Evolutionary conservation across 2,888 invertebrate species (phyloP).

Genomic region (Nemoura dubitans): DNA sequence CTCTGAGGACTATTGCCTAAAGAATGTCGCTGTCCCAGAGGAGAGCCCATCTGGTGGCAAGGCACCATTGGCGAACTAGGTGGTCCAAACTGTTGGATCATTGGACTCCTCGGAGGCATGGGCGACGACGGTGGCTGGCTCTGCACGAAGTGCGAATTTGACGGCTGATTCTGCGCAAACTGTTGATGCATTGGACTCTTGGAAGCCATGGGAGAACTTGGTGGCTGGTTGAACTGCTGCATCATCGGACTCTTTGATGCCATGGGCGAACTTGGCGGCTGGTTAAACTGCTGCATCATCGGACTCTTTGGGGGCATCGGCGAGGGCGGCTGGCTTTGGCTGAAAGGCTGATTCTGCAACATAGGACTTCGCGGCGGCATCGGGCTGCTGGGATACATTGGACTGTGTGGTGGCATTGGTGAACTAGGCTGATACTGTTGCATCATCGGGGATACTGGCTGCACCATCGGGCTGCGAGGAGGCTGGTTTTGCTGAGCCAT

Average conservation of each 20-base stretch:
- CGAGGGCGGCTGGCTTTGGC: slow-evolving; percentile 59
- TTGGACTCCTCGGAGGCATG: slow-evolving; percentile 60
- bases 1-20: slow-evolving; percentile 64
- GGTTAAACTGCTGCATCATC: slow-evolving; percentile 50
- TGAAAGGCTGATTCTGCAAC: slow-evolving; percentile 51
- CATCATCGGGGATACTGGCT: slow-evolving; percentile 62
- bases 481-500: slow-evolving; percentile 58
- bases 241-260: slow-evolving; percentile 60
- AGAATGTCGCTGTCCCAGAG: slow-evolving; percentile 58
- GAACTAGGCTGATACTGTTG: slow-evolving; percentile 55
- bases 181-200: slow-evolving; percentile 59
- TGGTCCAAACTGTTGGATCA: slow-evolving; percentile 50
- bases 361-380: slow-evolving; percentile 65
- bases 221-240: slow-evolving; percentile 54
- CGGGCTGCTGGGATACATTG: slow-evolving; percentile 58
- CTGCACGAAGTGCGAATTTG: slow-evolving; percentile 58
- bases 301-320: slow-evolving; percentile 54
- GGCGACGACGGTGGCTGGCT: slow-evolving; percentile 61
- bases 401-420: slow-evolving; percentile 56
- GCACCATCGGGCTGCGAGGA: slow-evolving; percentile 44
- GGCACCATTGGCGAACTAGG: slow-evolving; percentile 59
- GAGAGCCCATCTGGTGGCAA: slow-evolving; percentile 52
- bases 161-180: slow-evolving; percentile 58
- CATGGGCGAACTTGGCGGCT: slow-evolving; percentile 61
- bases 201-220: slow-evolving; percentile 62